Evolutionary conservation across 2,888 invertebrate genomes (phyloP), one percentile per base, ranked within the genome.

Genomic region (Diarsia dahlii): DNA sequence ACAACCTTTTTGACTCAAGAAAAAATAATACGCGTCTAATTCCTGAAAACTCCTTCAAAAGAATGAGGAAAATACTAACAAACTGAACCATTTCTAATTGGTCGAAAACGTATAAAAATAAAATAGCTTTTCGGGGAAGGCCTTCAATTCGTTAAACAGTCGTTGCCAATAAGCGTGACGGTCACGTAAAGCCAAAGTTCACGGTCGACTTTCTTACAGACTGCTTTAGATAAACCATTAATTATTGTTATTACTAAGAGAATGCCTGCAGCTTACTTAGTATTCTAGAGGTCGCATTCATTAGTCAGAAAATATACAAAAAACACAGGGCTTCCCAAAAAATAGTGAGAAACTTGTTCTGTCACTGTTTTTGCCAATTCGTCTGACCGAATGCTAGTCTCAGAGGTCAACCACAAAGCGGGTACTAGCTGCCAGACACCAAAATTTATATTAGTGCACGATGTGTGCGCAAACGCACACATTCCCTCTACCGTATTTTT

Each of bases 131-230:
- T 71, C 56, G 13, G 13, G 13, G 23, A 74, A 73, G 67, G n/a
- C 80, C 65, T 66, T 71, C 69, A 66, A 71, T 74, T 80, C 66
- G 54, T 56, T 50, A 2, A 68, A 23, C 60, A 80, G n/a, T 69
- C 67, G n/a, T 71, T 48, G 69, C 66, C 58, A 69, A 74, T 74
- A 58, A 74, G 56, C 48, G 13, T 65, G 23, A n/a, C 65, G 48
- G 39, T 67, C 69, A 58, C 71, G 54, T 20, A 18, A 18, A 34
- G 58, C 39, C 46, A 67, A 66, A 64, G 72, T 81, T 81, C 76
- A 76, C 28, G 70, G 72, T 20, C 67, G 23, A 73, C 81, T 84
- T 71, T 84, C 72, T 50, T 63, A 62, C n/a, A 18, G 15, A 78
- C 28, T 34, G 52, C 5, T 52, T 67, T 45, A 70, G 15, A 75